Evolutionary conservation across 2,888 invertebrate genomes (phyloP), one percentile per base, ranked within the genome.

Genomic region (Argyresthia goedartella): DNA sequence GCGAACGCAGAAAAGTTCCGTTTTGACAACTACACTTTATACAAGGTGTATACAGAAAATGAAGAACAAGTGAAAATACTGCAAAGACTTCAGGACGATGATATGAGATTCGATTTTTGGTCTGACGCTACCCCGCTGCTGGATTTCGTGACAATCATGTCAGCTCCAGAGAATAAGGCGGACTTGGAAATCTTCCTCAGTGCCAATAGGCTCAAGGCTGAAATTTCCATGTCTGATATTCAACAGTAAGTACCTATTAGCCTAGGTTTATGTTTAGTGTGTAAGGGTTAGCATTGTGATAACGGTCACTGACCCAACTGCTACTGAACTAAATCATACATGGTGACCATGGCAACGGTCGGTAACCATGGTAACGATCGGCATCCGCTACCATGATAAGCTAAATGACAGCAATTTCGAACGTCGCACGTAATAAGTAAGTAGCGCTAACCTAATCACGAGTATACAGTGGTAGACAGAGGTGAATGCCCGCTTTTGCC

Each of bases 21-120:
- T 15, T 82, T 69, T 51, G 79, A 81, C 49, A 80, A 81, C 54
- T 76, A 80, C 57, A 67, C 74, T 14, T 78, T 92, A 8, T 91
- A 88, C 59, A 86, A 89, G 65, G 69, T 91, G 6, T 65, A 72
- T 0, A 89, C 91, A 0, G 67, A 74, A 54, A 88, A 73, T 57
- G 59, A 64, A 1, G 67, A 78, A 1, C 88, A 92, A 42, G 65
- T 90, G 33, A 67, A 71, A 43, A 56, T 82, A 14, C 73, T 91
- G 8, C 77, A 78, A 62, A 61, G 79, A 8, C 62, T 91, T 39
- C 80, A 88, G 59, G 60, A 71, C 57, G 60, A 65, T 25, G 84
- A 67, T 62, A 64, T 55, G 57, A 80, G 61, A 59, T 88, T 60
- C 60, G 88, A 76, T 71, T 89, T 79, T 54, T 88, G 71, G 79